phyloP scores from a whole-genome alignment of 2,888 invertebrate species.

The Apodemia mormo region DNA sequence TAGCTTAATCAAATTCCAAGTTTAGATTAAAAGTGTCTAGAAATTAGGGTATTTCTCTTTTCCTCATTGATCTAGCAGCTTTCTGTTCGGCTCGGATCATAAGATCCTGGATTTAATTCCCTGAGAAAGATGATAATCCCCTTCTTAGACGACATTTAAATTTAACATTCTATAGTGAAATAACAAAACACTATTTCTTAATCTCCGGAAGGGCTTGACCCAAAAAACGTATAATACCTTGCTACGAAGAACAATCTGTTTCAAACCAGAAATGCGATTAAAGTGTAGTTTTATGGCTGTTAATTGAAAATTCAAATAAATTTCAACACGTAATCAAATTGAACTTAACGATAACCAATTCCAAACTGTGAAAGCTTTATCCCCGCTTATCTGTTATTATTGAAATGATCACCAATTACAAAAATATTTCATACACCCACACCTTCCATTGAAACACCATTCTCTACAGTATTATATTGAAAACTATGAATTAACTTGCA shows the following conservation, averaged over 20 bases:
- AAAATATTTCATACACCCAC: conserved; percentile 15
- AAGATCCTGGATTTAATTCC: no score
- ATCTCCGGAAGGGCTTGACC: not conserved
- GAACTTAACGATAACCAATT: conserved; percentile 2
- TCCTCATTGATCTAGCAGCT: no score
- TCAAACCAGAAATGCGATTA: not conserved
- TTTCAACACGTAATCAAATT: conserved; percentile 6
- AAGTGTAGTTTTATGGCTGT: not conserved
- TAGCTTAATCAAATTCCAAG: no score
- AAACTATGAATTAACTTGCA: not conserved
- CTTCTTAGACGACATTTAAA: no score
- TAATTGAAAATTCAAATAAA: conserved; percentile 13
- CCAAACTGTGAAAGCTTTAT: conserved; percentile 12
- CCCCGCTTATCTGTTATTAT: conserved; percentile 9
- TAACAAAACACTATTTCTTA: conserved; percentile 2
- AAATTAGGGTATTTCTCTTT: no score
- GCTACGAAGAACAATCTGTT: not conserved
- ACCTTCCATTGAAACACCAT: not conserved
- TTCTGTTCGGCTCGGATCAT: no score
- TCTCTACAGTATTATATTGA: not conserved
- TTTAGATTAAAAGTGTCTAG: no score
- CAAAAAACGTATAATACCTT: not conserved
- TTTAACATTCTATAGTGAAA: no score
- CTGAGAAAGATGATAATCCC: no score
- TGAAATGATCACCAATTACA: conserved; percentile 16